Evolutionary conservation across 92 coral and sea anemone genomes (phyloP).

Genomic region (Anthopleura xanthogrammica): DNA sequence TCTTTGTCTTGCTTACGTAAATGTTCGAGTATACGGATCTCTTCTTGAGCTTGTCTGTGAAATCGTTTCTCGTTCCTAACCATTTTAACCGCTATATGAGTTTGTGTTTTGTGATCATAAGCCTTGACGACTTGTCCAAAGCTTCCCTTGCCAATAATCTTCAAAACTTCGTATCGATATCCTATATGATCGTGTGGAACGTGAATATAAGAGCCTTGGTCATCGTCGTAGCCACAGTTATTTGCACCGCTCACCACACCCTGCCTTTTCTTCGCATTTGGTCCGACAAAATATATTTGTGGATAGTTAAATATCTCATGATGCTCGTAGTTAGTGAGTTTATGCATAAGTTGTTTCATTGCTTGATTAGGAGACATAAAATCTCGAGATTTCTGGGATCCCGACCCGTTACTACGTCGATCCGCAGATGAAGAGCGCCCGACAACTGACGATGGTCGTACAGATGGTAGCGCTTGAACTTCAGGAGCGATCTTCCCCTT

Average conservation of each 20-base stretch:
- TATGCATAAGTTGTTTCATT: slow-evolving; percentile 95
- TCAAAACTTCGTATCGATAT: slow-evolving; percentile 94
- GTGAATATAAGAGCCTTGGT: slow-evolving; percentile 97
- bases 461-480: slow-evolving; percentile 80
- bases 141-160: slow-evolving; percentile 98
- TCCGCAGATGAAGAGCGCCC: slow-evolving; percentile 79
- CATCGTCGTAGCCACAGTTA: slow-evolving; percentile 98
- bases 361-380: slow-evolving; percentile 89
- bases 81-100: slow-evolving; percentile 94
- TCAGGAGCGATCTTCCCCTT: slow-evolving; percentile 79
- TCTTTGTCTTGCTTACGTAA: slow-evolving; percentile 95
- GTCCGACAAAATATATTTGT: slow-evolving; percentile 94
- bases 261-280: slow-evolving; percentile 96
- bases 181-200: slow-evolving; percentile 99
- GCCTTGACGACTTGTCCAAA: slow-evolving; percentile 99
- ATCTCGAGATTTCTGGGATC: slow-evolving; percentile 80
- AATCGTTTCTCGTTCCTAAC: slow-evolving; percentile 99
- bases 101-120: slow-evolving; percentile 94
- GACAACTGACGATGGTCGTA: slow-evolving; percentile 64
- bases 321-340: slow-evolving; percentile 92
- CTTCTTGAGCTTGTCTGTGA: slow-evolving; percentile 97
- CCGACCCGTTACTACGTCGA: slow-evolving; percentile 83
- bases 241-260: slow-evolving; percentile 99
- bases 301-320: slow-evolving; percentile 97
- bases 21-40: slow-evolving; percentile 94